Conservation (phyloP, 2,888 invertebrate species). For the Alentia gelatinosa region DNA sequence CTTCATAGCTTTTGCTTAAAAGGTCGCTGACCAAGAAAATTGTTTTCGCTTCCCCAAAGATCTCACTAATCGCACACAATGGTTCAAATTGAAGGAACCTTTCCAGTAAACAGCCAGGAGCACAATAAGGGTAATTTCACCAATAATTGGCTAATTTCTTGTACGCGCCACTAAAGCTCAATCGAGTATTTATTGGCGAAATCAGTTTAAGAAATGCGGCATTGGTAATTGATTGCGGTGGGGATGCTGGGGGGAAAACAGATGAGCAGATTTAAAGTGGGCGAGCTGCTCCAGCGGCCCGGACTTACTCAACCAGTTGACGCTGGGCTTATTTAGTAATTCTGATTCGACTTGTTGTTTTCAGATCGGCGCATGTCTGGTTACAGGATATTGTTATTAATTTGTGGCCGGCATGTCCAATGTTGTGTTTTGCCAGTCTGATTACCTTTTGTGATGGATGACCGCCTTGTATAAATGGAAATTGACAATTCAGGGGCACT, state of each 20-base stretch:
- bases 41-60: background rate
- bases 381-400: constrained; percentile 3
- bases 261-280: background rate
- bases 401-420: background rate
- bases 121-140: background rate
- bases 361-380: background rate
- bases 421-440: background rate
- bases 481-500: background rate
- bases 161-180: background rate
- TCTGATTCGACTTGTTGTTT: background rate
- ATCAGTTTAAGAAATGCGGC: background rate
- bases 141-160: background rate
- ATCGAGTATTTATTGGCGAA: background rate
- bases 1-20: too few relatives aligned
- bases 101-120: background rate
- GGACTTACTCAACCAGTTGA: background rate
- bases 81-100: background rate
- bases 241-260: background rate
- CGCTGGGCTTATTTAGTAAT: background rate
- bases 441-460: background rate
- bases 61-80: background rate
- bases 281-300: background rate
- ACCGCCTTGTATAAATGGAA: background rate
- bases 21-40: too few relatives aligned
- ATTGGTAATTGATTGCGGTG: background rate